A percentile compares a stretch with the other conserved stretches of the same genome.
Evolutionary conservation across 2,888 invertebrate species (phyloP).

Genomic region (Lepidocyrtinus sp.): DNA sequence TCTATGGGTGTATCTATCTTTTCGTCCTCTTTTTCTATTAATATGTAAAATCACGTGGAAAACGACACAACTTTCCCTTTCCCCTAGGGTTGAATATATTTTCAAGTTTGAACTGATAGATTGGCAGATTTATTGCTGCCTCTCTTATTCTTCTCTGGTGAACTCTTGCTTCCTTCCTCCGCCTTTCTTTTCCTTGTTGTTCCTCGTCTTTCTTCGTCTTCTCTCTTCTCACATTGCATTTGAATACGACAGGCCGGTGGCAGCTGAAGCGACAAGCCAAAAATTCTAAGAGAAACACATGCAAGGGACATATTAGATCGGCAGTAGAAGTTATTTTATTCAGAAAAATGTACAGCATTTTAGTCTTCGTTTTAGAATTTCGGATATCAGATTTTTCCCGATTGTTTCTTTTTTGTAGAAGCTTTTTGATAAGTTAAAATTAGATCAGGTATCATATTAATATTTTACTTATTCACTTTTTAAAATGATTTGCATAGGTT

Average conservation of each 20-base stretch:
- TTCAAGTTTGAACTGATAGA: constrained; percentile 69
- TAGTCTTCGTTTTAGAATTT: no score
- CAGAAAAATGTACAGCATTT: no score
- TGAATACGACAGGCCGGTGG: constrained; percentile 55
- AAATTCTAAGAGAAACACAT: constrained; percentile 47
- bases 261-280: constrained; percentile 57
- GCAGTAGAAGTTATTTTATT: no score
- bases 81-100: constrained; percentile 69
- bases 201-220: constrained; percentile 44
- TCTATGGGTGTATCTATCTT: neutral
- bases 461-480: no score
- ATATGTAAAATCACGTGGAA: constrained; percentile 54
- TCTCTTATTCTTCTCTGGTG: constrained; percentile 62
- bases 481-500: no score
- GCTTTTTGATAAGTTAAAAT: no score
- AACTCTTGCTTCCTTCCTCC: constrained; percentile 53
- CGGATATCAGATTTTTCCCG: no score
- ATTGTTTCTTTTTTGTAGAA: no score
- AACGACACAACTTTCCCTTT: constrained; percentile 49
- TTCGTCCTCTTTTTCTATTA: constrained; percentile 35
- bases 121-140: constrained; percentile 70
- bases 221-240: constrained; percentile 54
- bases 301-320: no score
- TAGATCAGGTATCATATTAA: no score
- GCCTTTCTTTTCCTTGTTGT: no score